Base-by-base conservation (phyloP, 2,113 vertebrate genomes). In the Lamprologus lemairii region DNA sequence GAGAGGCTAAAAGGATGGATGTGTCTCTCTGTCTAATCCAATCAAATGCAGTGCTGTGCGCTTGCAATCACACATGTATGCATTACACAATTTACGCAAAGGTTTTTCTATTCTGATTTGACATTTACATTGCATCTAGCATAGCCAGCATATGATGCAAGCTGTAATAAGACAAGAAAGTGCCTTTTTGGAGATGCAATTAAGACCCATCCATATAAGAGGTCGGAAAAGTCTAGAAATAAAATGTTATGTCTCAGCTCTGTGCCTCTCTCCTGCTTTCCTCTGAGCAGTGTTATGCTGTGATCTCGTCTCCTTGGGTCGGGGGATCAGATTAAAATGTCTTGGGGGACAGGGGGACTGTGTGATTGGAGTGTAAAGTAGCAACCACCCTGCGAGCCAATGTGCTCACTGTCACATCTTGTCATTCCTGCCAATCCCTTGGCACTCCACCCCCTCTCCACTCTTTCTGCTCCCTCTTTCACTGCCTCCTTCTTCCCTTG, bases 361-460 rank as follows among this genome's bases (percentile, higher is more conserved):
- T 96, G 95, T 95, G 94, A 95, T 95, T 91, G 93, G 96, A 96
- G 95, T 96, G 90, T 95, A 94, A 95, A 95, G 94, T 84, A 95
- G 94, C 85, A 91, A 79, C 93, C 91, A 81, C 92, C 92, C 92
- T 93, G 94, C 80, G 65, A 91, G 95, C 93, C 93, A 94, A 89
- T 95, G 89, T 93, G 93, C 93, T 95, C 92, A 88, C 92, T 93
- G 94, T 95, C 96, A 95, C 95, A 93, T 96, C 91, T 91, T 58
- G 93, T 96, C 93, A 94, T 92, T 94, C 87, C 90, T 93, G 86
- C 91, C 91, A 91, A 80, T 94, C 92, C 88, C 88, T 49, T 51
- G 87, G 81, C 68, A 84, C 80, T 51, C 83, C 89, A n/a, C 40
- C 60, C 82, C 83, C 83, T 60, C 58, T 23, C 84, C 21, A 55